phyloP scores from a whole-genome alignment of 2,888 invertebrate genomes.

The Nyleta sp. region DNA sequence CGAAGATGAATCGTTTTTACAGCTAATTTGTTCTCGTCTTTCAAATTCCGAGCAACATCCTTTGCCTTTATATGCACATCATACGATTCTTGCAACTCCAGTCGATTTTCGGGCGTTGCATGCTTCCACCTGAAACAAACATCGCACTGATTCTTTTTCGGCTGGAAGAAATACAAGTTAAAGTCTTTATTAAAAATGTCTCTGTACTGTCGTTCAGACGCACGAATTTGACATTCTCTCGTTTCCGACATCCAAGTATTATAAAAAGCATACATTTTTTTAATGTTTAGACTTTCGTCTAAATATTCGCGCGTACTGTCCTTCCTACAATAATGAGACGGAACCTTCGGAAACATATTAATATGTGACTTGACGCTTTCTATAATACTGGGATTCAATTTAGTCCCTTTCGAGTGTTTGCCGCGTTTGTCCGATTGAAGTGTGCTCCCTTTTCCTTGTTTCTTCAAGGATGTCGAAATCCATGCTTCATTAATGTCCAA shows the following conservation, averaged over 20 bases:
- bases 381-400: not conserved
- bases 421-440: slow-evolving; percentile 2
- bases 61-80: not conserved
- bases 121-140: slow-evolving; percentile 69
- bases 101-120: slow-evolving; percentile 69
- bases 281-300: slow-evolving; percentile 31
- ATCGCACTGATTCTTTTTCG: slow-evolving; percentile 66
- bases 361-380: slow-evolving; percentile 17
- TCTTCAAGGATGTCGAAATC: slow-evolving; percentile 12
- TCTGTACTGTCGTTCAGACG: not conserved
- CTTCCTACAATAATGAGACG: slow-evolving; percentile 31
- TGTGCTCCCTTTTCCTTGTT: slow-evolving; percentile 4
- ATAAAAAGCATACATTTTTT: slow-evolving; percentile 16
- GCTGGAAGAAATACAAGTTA: slow-evolving; percentile 69
- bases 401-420: slow-evolving; percentile 5
- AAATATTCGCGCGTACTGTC: slow-evolving; percentile 25
- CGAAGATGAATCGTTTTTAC: slow-evolving; percentile 19
- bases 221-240: not conserved
- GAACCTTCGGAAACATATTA: slow-evolving; percentile 35
- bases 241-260: slow-evolving; percentile 15
- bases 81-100: slow-evolving; percentile 37
- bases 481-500: slow-evolving; percentile 9
- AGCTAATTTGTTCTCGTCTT: slow-evolving; percentile 16
- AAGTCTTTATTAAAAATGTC: slow-evolving; percentile 61
- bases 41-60: not conserved